A percentile compares a stretch with the other conserved stretches of the same genome.
Conservation (phyloP, 2,797 vertebrate species). For the Myiothlypis coronata region DNA sequence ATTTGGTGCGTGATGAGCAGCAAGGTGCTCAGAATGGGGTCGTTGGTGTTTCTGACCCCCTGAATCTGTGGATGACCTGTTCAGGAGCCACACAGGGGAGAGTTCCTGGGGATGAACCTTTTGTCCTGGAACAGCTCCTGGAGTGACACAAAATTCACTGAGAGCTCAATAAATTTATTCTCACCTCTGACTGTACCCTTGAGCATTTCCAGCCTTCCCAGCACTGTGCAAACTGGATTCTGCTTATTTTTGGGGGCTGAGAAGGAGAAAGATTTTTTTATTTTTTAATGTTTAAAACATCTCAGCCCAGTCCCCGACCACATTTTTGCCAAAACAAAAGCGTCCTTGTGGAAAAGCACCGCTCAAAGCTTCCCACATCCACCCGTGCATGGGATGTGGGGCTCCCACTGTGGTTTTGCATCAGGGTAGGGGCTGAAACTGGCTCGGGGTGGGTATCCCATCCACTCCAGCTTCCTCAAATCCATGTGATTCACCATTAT, state of each 20-base stretch:
- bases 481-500: accelerated
- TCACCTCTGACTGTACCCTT: accelerated
- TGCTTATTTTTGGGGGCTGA: not conserved
- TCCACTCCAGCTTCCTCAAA: not conserved
- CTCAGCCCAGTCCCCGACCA: accelerated
- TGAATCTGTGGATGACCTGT: accelerated
- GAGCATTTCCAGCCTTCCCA: not conserved
- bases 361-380: accelerated
- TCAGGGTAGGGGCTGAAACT: not conserved
- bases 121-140: not conserved
- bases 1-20: accelerated
- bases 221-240: not conserved
- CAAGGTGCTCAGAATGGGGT: accelerated
- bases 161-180: not conserved
- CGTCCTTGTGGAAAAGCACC: accelerated
- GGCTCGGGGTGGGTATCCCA: not conserved
- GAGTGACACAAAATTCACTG: not conserved
- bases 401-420: not conserved
- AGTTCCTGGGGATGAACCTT: not conserved
- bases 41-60: not conserved
- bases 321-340: not conserved
- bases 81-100: accelerated
- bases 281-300: not conserved
- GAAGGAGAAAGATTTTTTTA: not conserved
- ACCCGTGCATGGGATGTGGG: accelerated